A percentile compares a stretch with the other conserved stretches of the same genome.
Evolutionary conservation across 2,888 invertebrate species (phyloP).

Genomic region (Drosophila monieri): DNA sequence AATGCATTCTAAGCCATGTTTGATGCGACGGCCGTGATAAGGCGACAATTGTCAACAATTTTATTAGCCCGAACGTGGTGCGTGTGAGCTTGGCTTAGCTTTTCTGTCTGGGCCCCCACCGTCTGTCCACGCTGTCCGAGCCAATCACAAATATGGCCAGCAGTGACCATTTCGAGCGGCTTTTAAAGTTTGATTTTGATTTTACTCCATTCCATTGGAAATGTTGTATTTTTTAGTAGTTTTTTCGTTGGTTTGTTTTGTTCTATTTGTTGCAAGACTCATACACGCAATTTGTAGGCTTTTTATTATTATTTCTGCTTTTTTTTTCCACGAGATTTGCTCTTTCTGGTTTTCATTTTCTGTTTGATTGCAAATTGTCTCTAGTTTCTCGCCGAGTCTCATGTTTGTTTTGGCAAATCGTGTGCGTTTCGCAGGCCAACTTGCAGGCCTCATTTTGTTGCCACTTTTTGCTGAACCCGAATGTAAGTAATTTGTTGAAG

Average conservation of each 20-base stretch:
- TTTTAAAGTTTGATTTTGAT: slow-evolving; percentile 62
- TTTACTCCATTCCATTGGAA: slow-evolving; percentile 61
- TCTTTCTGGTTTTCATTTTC: slow-evolving; percentile 73
- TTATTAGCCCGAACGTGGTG: slow-evolving; percentile 57
- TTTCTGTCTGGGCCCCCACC: slow-evolving; percentile 4
- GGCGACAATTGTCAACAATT: slow-evolving; percentile 79
- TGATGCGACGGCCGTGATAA: slow-evolving; percentile 72
- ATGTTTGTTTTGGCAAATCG: slow-evolving; percentile 65
- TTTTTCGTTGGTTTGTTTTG: slow-evolving; percentile 37
- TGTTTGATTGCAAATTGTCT: slow-evolving; percentile 78
- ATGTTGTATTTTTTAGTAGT: slow-evolving; percentile 38
- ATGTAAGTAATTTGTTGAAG: slow-evolving; percentile 11
- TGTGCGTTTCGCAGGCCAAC: slow-evolving; percentile 49
- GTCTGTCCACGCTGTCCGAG: slow-evolving; percentile 40
- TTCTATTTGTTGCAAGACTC: slow-evolving; percentile 58
- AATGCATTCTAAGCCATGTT: slow-evolving; percentile 74
- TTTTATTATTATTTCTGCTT: slow-evolving; percentile 29
- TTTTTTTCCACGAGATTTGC: slow-evolving; percentile 21
- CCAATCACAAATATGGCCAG: slow-evolving; percentile 78
- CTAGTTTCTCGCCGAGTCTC: slow-evolving; percentile 57
- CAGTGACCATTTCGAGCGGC: slow-evolving; percentile 67
- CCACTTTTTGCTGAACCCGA: slow-evolving; percentile 22
- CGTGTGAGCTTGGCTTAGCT: not conserved
- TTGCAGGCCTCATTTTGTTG: slow-evolving; percentile 63
- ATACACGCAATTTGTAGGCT: slow-evolving; percentile 73